phyloP scores from a whole-genome alignment of 92 coral and sea anemone genomes.

The Phenganax marumi region DNA sequence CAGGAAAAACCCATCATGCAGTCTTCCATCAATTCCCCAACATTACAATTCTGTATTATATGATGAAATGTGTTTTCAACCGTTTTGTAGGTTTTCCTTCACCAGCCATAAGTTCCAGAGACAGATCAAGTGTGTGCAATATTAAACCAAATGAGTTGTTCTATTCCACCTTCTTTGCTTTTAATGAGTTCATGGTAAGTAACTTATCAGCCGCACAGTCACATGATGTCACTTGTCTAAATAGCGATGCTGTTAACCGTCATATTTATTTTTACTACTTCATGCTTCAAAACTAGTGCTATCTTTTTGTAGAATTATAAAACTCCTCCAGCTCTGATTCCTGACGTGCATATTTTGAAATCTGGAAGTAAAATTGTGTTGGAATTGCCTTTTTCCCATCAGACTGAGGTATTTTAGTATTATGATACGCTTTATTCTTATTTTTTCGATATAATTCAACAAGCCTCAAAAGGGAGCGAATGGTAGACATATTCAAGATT shows the following conservation, averaged over 20 bases:
- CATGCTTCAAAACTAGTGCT: neutral
- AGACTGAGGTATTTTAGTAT: constrained; percentile 59
- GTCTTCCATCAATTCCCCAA: too few species aligned
- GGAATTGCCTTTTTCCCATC: constrained; percentile 65
- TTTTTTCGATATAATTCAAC: neutral
- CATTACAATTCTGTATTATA: neutral
- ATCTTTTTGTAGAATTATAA: constrained; percentile 69
- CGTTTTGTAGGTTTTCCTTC: constrained; percentile 72
- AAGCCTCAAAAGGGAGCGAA: too few species aligned
- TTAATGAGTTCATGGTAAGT: constrained; percentile 86
- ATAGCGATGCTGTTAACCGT: neutral
- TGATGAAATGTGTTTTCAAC: neutral
- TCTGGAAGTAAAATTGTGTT: constrained; percentile 69
- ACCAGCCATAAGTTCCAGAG: constrained; percentile 72
- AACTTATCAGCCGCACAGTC: neutral
- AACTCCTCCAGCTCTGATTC: constrained; percentile 78
- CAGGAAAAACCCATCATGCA: too few species aligned
- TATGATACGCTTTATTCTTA: neutral
- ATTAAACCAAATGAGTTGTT: constrained; percentile 73
- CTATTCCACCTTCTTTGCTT: constrained; percentile 69
- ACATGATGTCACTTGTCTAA: neutral
- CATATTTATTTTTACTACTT: neutral
- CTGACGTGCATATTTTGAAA: constrained; percentile 71
- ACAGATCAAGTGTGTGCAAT: constrained; percentile 67
- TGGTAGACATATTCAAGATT: too few species aligned